Base-by-base conservation (phyloP, 1,140 invertebrate species). In the Leptonema lineaticorne region DNA sequence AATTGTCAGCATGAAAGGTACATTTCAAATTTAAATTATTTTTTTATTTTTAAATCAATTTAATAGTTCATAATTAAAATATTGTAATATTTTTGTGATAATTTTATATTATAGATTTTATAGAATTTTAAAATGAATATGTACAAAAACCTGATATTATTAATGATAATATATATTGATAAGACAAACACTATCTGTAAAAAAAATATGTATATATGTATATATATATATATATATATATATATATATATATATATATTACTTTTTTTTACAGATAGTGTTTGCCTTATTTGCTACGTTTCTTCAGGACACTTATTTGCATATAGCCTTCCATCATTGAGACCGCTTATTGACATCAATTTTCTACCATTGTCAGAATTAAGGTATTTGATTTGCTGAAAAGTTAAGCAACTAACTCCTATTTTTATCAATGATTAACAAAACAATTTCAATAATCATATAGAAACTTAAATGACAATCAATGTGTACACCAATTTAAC, bases 321-420 rank as follows among this genome's bases (percentile, higher is more conserved):
- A 50, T 96, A 95, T 84, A 96, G 93, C 85, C 84, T 98, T 77
- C 96, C 96, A 56, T 96, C 93, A 79, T 85, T 98, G 74, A 90
- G 92, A 81, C 90, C 89, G 69, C 85, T 98, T 53, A 87, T 96
- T 74, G 93, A 97, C 82, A 88, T 94, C 58, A 94, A 97, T 82
- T 97, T 97, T 85, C 85, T 97, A 75, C 94, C 95, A 70, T 86
- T 96, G 68, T 89, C 92, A 67, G 94, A 98, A 81, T 87, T 97
- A 81, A 95, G 95, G 95, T 97, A 86, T 62, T 62, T 62, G 57
- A 62, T 24, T 2, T 53, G n/a, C 24, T 24, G 22, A 62, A 41
- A 45, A 9, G 16, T n/a, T n/a, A n/a, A n/a, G n/a, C n/a, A n/a
- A n/a, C n/a, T n/a, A n/a, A n/a, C n/a, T n/a, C n/a, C n/a, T n/a